phyloP scores from a whole-genome alignment of 2,113 vertebrate genomes.

The Lampris megalopsis region DNA sequence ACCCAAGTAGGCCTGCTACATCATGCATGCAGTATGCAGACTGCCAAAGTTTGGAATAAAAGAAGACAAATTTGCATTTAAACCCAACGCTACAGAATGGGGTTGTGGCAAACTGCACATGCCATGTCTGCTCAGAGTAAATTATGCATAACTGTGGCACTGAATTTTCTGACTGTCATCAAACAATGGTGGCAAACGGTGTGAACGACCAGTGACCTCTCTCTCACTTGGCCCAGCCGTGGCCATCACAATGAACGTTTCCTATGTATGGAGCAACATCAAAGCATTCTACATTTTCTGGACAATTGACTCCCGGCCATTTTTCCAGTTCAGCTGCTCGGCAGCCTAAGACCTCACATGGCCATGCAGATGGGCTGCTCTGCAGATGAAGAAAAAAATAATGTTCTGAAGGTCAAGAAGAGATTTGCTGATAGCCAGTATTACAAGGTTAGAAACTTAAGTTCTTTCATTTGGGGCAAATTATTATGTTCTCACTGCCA shows the following conservation, averaged over 20 bases:
- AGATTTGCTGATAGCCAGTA: slow-evolving; percentile 12
- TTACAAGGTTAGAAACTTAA: not conserved
- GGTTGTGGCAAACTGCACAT: too few species aligned
- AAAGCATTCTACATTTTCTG: slow-evolving; percentile 64
- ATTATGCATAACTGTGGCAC: not conserved
- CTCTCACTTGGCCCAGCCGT: not conserved
- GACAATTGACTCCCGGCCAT: slow-evolving; percentile 63
- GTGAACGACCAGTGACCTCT: slow-evolving; percentile 40
- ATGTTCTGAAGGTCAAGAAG: slow-evolving; percentile 49
- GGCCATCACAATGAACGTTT: slow-evolving; percentile 35
- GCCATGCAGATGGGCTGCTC: slow-evolving; percentile 40
- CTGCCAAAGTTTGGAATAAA: too few species aligned
- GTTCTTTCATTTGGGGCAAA: too few species aligned
- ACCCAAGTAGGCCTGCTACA: not conserved
- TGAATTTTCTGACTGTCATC: slow-evolving; percentile 8
- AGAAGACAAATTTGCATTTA: too few species aligned
- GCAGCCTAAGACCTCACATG: slow-evolving; percentile 4
- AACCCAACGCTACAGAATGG: not conserved
- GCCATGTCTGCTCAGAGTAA: not conserved
- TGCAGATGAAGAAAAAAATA: slow-evolving; percentile 46
- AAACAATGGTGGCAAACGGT: slow-evolving; percentile 24
- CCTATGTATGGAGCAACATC: slow-evolving; percentile 58
- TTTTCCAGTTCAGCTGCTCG: slow-evolving; percentile 56
- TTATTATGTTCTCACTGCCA: not conserved
- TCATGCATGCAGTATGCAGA: not conserved